Percentiles rank a stretch among this genome's conserved stretches.
Evolutionary conservation across 2,797 vertebrate species (phyloP).

Genomic region (Hylomyscus alleni): DNA sequence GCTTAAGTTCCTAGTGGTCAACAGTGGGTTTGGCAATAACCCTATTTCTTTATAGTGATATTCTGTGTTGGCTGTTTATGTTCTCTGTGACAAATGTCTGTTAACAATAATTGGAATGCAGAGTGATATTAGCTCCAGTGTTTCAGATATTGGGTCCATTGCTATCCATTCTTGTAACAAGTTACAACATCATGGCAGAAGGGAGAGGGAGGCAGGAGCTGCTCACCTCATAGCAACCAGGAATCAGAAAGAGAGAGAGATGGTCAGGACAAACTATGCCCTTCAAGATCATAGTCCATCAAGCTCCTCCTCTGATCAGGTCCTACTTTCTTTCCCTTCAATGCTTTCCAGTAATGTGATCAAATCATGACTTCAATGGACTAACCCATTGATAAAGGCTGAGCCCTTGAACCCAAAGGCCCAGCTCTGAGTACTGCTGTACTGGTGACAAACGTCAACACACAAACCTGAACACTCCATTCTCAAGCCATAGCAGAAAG

Average conservation of each 20-base stretch:
- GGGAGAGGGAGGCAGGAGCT: not conserved
- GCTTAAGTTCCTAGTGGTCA: not conserved
- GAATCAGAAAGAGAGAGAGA: not conserved
- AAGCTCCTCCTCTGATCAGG: not conserved
- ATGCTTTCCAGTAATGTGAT: not conserved
- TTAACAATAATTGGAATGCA: not conserved
- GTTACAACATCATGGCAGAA: not conserved
- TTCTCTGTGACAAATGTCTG: not conserved
- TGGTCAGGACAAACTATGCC: not conserved
- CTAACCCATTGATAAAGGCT: not conserved
- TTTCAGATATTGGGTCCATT: not conserved
- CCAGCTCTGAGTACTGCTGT: not conserved
- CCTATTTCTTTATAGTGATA: not conserved
- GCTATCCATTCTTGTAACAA: not conserved
- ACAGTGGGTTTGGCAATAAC: not conserved
- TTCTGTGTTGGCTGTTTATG: not conserved
- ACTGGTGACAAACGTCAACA: not conserved
- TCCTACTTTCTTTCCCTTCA: not conserved
- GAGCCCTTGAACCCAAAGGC: not conserved
- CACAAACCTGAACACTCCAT: no score
- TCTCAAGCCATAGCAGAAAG: not conserved
- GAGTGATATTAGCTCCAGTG: not conserved
- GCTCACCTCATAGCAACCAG: not conserved
- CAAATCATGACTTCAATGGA: not conserved
- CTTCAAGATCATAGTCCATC: not conserved